Conservation (phyloP, 2,113 vertebrate species). For the Numenius arquata region DNA sequence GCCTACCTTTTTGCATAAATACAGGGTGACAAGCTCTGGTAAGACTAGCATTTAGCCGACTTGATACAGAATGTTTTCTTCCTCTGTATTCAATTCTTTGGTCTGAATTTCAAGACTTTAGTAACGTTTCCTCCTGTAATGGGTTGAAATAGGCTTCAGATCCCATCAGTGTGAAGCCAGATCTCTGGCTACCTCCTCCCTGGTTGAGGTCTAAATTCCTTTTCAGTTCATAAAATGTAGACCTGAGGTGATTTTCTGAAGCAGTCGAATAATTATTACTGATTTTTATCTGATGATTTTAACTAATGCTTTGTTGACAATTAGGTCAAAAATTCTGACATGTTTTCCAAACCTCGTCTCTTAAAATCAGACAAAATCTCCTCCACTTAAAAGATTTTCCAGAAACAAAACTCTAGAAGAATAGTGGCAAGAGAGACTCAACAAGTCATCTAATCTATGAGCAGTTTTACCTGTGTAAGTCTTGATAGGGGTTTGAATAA, state of each 20-base stretch:
- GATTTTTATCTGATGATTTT: neutral
- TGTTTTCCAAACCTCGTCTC: neutral
- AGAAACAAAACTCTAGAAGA: neutral
- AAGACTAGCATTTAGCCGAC: neutral
- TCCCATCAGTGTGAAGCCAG: neutral
- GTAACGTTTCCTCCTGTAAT: neutral
- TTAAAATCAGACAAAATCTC: neutral
- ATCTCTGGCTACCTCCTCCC: neutral
- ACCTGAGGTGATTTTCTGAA: neutral
- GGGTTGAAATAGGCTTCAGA: neutral
- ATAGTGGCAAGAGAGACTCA: neutral
- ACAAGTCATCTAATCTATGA: neutral
- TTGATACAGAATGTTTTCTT: neutral
- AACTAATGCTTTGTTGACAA: neutral
- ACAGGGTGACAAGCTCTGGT: neutral
- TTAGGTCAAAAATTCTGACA: neutral
- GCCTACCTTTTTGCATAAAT: neutral
- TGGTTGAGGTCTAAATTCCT: neutral
- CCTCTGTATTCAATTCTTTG: neutral
- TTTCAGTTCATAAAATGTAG: neutral
- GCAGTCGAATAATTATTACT: neutral
- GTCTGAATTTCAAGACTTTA: neutral
- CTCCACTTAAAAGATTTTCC: neutral
- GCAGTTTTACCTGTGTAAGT: neutral
- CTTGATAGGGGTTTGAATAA: neutral